Evolutionary conservation across 2,113 vertebrate genomes (phyloP).

Genomic region (Seriola rivoliana): DNA sequence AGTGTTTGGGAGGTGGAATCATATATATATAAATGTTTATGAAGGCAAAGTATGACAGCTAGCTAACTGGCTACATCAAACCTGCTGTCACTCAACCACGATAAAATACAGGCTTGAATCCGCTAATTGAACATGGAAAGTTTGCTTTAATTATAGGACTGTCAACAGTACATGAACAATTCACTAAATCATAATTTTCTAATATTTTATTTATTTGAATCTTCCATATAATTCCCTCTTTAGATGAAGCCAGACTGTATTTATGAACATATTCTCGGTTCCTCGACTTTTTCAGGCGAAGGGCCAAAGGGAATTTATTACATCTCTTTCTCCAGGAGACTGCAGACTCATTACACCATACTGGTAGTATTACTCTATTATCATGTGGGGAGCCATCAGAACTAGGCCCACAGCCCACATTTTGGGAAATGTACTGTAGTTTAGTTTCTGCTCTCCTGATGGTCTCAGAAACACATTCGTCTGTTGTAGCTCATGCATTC

Average conservation of each 20-base stretch:
- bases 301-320: slow-evolving; percentile 46
- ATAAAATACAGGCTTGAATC: not conserved
- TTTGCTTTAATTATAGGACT: slow-evolving; percentile 1
- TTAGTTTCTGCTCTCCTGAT: slow-evolving; percentile 31
- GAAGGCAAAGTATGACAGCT: not conserved
- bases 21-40: not conserved
- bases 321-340: slow-evolving; percentile 28
- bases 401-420: slow-evolving; percentile 15
- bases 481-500: slow-evolving; percentile 37
- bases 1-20: not conserved
- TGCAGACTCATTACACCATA: slow-evolving; percentile 49
- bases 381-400: slow-evolving; percentile 46
- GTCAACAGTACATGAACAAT: not conserved
- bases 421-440: slow-evolving; percentile 47
- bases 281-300: slow-evolving; percentile 27
- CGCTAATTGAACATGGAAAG: not conserved
- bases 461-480: slow-evolving; percentile 20
- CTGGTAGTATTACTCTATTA: slow-evolving; percentile 46
- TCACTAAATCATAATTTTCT: slow-evolving; percentile 12
- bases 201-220: slow-evolving; percentile 6
- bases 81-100: not conserved
- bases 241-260: slow-evolving; percentile 4
- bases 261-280: slow-evolving; percentile 34
- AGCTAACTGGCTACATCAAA: slow-evolving; percentile 4
- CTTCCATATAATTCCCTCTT: slow-evolving; percentile 7